Evolutionary conservation across 2,113 vertebrate species (phyloP), one percentile per base, ranked within the genome.

Genomic region (Pionites leucogaster): DNA sequence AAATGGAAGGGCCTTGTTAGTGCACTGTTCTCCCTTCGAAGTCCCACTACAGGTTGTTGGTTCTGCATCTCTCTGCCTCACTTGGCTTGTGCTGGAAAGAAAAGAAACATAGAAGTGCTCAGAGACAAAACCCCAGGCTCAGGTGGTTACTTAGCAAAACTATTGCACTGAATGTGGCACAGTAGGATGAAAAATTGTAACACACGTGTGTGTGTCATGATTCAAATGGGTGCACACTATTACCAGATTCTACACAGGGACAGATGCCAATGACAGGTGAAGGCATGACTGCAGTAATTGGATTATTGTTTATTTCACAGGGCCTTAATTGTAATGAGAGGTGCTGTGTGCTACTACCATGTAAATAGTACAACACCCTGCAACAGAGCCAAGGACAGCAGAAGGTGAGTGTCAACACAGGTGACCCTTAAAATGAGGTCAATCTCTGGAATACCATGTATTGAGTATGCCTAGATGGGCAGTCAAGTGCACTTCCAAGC

Each of bases 1-100:
- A 98, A 99, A 99, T 81, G 99, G 99, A 97, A 99, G 98, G 95
- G 99, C 98, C 97, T 96, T 97, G 98, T 98, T 99, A 94, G 87
- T 97, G 98, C 99, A 99, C 91, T 98, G 97, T 88, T 99, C 98
- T 91, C 99, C 99, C 97, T 99, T 99, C 17, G 98, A 98, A 75
- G 97, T 98, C 85, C 99, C 99, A 65, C 98, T 98, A 96, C 99
- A 99, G 6, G 97, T 97, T 91, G 97, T 98, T 41, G 98, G 92
- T 63, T 98, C 98, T 71, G 87, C 90, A 95, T 98, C 98, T 95
- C 97, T 98, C 96, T 97, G 96, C 92, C 96, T 98, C 37, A 81
- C 96, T 96, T 95, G 98, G 97, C 97, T 98, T 94, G 96, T 92
- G 96, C 99, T 99, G 96, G 77, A 97, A 97, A 91, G 39, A 92